Base-by-base conservation (phyloP, 2,113 vertebrate species). In the Motacilla tschutschensis region DNA sequence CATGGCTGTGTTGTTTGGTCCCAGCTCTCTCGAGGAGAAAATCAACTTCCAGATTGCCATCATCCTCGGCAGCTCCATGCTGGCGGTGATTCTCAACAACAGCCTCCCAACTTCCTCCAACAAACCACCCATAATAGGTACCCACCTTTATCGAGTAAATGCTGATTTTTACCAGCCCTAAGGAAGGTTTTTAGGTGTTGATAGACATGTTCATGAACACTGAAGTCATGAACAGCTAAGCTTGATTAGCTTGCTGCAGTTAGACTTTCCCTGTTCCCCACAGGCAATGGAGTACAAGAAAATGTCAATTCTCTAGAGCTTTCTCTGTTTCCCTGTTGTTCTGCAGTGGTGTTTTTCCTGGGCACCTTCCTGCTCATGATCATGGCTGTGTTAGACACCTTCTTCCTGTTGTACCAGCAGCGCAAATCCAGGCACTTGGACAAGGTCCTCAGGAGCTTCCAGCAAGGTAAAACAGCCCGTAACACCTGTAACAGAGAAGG, bases 71-170 rank as follows among this genome's bases (percentile, higher is more conserved):
- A 97, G 97, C 83, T 98, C 98, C 26, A 97, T 98, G 83, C 54
- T 98, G 28, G 96, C 98, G 55, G 95, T 98, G 59, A 97, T 98
- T 10, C 97, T 98, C 5, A 91, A 97, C 58, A 97, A 98, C 83
- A 97, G 97, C 74, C 81, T 98, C 72, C 98, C 98, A 3, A 97
- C 97, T 1, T 98, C 98, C 4, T 96, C 97, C 26, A 65, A 92
- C 12, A 46, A 29, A 3, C 75, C 97, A 25, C 98, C 98, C 1
- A 2, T 96, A 40, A 97, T 98, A 38, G 98, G 97, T 98, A 95
- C 31, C 8, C 33, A 3, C 5, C 59, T 64, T 62, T 35, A n/a
- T 1, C 1, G 1, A 50, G 21, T 17, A 41, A 75, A 60, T 29
- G 5, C 35, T 4, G 2, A 10, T 8, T 58, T 79, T 60, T 38